Evolutionary conservation across 1,140 invertebrate genomes (phyloP), one percentile per base, ranked within the genome.

Genomic region (Cyphomyrmex costatus): DNA sequence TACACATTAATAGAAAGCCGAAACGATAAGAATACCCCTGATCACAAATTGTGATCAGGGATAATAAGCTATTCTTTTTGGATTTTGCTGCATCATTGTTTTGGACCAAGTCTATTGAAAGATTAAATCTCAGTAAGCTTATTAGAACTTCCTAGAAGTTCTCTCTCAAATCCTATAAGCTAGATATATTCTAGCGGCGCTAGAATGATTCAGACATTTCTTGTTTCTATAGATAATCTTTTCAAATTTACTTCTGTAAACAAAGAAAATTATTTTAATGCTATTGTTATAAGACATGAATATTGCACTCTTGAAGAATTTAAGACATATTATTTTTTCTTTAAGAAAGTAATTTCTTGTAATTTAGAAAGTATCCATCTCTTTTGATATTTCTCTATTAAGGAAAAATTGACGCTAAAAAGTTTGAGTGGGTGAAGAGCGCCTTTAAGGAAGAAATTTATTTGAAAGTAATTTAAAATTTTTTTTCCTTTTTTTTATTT

Each of bases 61-160:
- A 74, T 56, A 56, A 73, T 73, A n/a, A 74, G n/a, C 49, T 33
- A 73, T 33, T 74, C 71, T 74, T 56, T 12, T n/a, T n/a, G 10
- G 21, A 33, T 56, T 74, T 12, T 74, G 27, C 30, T 56, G 30
- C 16, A 73, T 74, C 46, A 74, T 24, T 56, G 51, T 74, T 73
- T 30, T 56, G 27, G 1, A 21, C 27, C 12, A 21, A 42, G 19
- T 56, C 71, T 74, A 74, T 56, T 74, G 30, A 74, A 36, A 56
- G 71, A 74, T 74, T 16, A 74, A 74, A 74, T 74, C 71, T 74
- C 10, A 56, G 71, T 74, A 56, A 53, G 51, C 71, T 33, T 30
- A n/a, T 36, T 56, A 56, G 27, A 33, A 56, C n/a, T n/a, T 56
- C 27, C 51, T n/a, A 74, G 49, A 73, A 14, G 8, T 30, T 24